Evolutionary conservation across 1,140 invertebrate genomes (phyloP).

Genomic region (Zaprionus capensis): DNA sequence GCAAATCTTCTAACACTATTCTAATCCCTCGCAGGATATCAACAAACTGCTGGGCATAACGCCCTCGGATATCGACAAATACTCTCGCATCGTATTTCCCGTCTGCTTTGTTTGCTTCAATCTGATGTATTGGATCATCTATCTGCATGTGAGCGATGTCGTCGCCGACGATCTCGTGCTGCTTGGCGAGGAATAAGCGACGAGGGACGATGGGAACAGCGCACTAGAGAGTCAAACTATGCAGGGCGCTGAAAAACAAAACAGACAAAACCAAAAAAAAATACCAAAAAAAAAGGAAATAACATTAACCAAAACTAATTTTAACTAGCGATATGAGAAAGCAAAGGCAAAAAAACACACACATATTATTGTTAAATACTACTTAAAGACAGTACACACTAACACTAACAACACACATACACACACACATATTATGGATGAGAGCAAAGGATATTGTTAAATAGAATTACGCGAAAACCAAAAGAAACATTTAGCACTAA

Average conservation of each 20-base stretch:
- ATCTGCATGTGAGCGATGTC: slow-evolving; percentile 97
- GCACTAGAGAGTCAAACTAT: slow-evolving; percentile 77
- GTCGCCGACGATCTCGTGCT: slow-evolving; percentile 96
- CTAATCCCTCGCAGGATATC: slow-evolving; percentile 87
- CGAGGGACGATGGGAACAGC: slow-evolving; percentile 50
- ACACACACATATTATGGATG: slow-evolving; percentile 68
- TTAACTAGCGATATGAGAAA: slow-evolving; percentile 74
- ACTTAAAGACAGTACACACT: slow-evolving; percentile 36
- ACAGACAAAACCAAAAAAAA: slow-evolving; percentile 34
- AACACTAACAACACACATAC: slow-evolving; percentile 45
- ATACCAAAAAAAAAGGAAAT: slow-evolving; percentile 38
- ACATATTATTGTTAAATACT: slow-evolving; percentile 78
- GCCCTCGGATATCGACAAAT: slow-evolving; percentile 98
- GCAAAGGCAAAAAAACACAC: slow-evolving; percentile 55
- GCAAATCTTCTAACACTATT: not conserved
- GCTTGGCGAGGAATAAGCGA: slow-evolving; percentile 88
- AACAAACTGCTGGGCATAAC: slow-evolving; percentile 95
- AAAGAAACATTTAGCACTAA: slow-evolving; percentile 39
- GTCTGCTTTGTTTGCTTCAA: slow-evolving; percentile 99
- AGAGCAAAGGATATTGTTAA: slow-evolving; percentile 79
- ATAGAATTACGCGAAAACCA: slow-evolving; percentile 69
- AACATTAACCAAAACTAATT: slow-evolving; percentile 69
- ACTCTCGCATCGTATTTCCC: slow-evolving; percentile 97
- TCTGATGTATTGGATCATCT: slow-evolving; percentile 99
- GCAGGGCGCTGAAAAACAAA: slow-evolving; percentile 74